Evolutionary conservation across 2,797 vertebrate genomes (phyloP).

Genomic region (Cynopterus sphinx): DNA sequence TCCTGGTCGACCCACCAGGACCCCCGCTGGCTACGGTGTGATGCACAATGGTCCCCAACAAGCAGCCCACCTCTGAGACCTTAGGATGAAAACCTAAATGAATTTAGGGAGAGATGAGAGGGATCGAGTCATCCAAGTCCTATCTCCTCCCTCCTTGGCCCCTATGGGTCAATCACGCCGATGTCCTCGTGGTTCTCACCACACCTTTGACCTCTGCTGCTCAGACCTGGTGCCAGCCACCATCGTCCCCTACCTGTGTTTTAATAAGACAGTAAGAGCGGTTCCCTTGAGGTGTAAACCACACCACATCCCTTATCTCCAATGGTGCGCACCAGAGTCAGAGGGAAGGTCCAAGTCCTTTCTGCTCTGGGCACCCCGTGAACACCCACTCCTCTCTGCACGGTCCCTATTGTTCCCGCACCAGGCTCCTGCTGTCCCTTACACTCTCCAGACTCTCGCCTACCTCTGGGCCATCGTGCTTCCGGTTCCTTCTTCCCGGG

Average conservation of each 20-base stretch:
- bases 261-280: no score
- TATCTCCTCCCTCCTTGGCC: neutral
- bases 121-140: neutral
- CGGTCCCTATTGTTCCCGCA: accelerated
- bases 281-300: accelerated
- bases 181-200: accelerated
- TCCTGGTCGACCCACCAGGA: neutral
- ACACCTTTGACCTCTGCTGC: neutral
- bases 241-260: neutral
- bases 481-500: neutral
- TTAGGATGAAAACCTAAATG: neutral
- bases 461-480: neutral
- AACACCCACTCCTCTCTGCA: no score
- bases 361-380: accelerated
- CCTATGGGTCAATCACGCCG: accelerated
- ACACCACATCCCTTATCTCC: no score
- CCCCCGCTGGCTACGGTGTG: neutral
- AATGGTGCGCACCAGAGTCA: neutral
- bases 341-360: neutral
- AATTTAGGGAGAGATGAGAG: neutral
- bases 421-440: neutral
- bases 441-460: neutral
- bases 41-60: neutral
- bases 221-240: accelerated
- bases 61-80: neutral